These are phyloP conservation scores for Aphelenchoides besseyi DNA, from an alignment of 1,140 invertebrate genomes.

Conservation along the genomic window DNA sequence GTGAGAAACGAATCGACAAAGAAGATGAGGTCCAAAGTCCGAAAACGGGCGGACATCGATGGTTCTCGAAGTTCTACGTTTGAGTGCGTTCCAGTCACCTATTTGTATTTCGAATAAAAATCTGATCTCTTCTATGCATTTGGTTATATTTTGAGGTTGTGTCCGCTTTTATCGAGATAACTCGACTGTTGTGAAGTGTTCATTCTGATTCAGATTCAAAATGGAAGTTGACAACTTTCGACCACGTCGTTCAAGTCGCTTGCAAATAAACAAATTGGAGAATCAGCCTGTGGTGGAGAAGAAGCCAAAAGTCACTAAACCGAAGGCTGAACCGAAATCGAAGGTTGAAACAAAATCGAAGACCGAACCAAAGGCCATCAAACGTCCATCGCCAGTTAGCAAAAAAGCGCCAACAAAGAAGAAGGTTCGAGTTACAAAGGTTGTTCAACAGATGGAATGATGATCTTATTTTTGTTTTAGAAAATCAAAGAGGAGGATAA, in stretches of 20 bases:
- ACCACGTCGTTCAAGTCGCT: not conserved
- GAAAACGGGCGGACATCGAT: not conserved
- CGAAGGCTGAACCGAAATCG: no score
- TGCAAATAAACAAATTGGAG: not conserved
- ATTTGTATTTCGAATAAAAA: no score
- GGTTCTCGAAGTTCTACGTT: constrained; percentile 7
- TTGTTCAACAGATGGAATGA: no score
- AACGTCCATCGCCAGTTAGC: not conserved
- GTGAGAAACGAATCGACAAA: no score
- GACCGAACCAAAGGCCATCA: not conserved
- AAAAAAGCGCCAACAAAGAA: not conserved
- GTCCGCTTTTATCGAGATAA: not conserved
- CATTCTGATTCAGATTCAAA: not conserved
- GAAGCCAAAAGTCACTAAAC: no score
- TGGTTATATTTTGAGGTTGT: no score
- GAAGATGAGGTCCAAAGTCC: no score
- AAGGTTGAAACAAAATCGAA: not conserved
- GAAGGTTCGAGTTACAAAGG: not conserved
- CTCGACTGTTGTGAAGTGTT: not conserved
- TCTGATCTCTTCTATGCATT: no score
- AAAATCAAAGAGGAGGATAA: not conserved
- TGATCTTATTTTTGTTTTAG: not conserved
- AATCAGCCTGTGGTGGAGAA: no score
- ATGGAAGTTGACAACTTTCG: not conserved
- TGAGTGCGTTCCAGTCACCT: not conserved